Base-by-base conservation (phyloP, 2,888 invertebrate genomes). In the Rhagonycha fulva region DNA sequence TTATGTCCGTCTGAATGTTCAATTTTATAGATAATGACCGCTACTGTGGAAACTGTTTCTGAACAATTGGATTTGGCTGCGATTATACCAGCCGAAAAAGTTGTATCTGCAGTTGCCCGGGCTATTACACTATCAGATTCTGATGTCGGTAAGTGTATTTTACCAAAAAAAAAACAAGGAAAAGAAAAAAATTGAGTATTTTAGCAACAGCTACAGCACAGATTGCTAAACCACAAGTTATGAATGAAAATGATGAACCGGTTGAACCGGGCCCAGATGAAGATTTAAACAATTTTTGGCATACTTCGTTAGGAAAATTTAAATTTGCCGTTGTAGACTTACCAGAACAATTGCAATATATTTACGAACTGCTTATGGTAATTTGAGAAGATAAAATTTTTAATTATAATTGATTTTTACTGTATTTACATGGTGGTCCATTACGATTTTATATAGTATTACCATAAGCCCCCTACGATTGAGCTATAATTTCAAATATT, bases 21-120 rank as follows among this genome's bases (percentile, higher is more conserved):
- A 32, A 71, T 77, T 75, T 88, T 89, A 86, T 90, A 96, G 96
- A 96, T 96, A 85, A 95, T 96, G 95, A 96, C 97, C 82, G 97
- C 97, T 24, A 96, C 96, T n/a, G 96, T 97, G 84, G 96, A 97
- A 90, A 97, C 96, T 60, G 96, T 97, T 80, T 94, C 95, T 77
- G 96, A 96, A 87, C 95, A 96, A 87, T 89, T 97, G 84, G 98
- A 98, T 87, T 91, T 97, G 85, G 95, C 96, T 62, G 94, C 95
- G 62, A 93, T 95, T 62, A 92, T 97, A 84, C 96, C 97, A 69
- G 90, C 93, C 1, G 95, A 93, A 84, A 90, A 91, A 84, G 91
- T 93, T 63, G 92, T 94, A 79, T 92, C 94, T 47, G 96, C 95
- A 28, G 94, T 95, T 30, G 96, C 97, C 9, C 92, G 95, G 83